Percentiles rank a stretch among this genome's conserved stretches.
Conservation (phyloP, 2,113 vertebrate species). For the Nycticorax nycticorax region DNA sequence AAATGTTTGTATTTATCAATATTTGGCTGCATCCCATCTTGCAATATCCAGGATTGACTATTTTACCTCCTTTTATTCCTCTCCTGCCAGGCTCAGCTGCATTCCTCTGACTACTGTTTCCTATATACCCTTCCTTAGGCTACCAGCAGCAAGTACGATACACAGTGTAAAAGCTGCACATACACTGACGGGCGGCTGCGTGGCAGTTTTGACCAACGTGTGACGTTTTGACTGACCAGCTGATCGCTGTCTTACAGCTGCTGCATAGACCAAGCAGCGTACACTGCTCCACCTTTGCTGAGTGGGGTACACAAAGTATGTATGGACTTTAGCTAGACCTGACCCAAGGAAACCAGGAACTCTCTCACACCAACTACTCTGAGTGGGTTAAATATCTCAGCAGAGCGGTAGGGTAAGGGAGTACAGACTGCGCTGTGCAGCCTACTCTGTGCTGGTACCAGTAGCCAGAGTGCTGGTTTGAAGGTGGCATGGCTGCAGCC, state of each 20-base stretch:
- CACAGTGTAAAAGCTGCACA: not conserved
- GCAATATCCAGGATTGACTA: not conserved
- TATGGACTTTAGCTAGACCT: not conserved
- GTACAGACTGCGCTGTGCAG: not conserved
- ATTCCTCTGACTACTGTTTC: not conserved
- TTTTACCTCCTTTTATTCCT: not conserved
- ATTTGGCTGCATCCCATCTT: not conserved
- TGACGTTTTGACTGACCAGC: rapidly evolving
- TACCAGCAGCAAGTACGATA: not conserved
- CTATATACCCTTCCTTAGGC: not conserved
- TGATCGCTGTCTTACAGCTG: not conserved
- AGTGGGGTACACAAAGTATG: not conserved
- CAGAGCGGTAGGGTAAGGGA: not conserved
- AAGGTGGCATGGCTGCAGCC: not conserved
- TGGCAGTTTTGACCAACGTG: not conserved
- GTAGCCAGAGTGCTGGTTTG: not conserved
- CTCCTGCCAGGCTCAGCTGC: not conserved
- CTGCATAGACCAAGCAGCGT: not conserved
- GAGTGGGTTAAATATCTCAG: not conserved
- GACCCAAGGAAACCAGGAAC: not conserved
- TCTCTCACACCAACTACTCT: not conserved
- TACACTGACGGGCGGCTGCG: rapidly evolving
- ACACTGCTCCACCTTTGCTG: not conserved
- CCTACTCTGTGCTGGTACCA: not conserved
- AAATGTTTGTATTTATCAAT: not conserved